These are phyloP conservation scores for Heterocephalus glaber DNA, from an alignment of 2,113 vertebrate species.

Conservation along the genomic window DNA sequence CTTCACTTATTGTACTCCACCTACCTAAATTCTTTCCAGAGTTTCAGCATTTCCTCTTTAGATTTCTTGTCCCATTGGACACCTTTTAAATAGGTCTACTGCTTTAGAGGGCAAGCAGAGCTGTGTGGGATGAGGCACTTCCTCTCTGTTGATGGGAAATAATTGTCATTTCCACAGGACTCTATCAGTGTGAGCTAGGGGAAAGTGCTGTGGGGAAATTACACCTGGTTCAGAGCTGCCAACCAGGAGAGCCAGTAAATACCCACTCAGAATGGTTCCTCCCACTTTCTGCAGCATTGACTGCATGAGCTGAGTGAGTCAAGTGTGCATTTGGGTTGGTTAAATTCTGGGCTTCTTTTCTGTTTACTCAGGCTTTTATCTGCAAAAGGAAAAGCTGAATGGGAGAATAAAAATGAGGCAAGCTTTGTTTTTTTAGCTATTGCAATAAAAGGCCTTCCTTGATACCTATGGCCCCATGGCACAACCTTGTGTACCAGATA, in stretches of 20 bases:
- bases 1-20: slow-evolving; percentile 36
- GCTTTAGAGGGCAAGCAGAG: slow-evolving; percentile 5
- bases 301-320: not conserved
- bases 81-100: not conserved
- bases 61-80: slow-evolving; percentile 34
- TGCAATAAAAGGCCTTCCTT: not conserved
- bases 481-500: not conserved
- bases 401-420: not conserved
- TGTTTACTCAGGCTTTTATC: slow-evolving; percentile 17
- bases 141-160: slow-evolving; percentile 19
- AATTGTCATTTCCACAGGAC: not conserved
- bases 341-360: not conserved
- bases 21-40: slow-evolving; percentile 55
- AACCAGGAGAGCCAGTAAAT: not conserved
- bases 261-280: not conserved
- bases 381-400: not conserved
- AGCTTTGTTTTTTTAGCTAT: not conserved
- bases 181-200: not conserved
- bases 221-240: not conserved
- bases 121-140: not conserved
- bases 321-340: not conserved
- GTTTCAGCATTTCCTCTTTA: slow-evolving; percentile 36
- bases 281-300: not conserved
- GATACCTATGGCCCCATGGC: not conserved
- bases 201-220: not conserved